Evolutionary conservation across 2,888 invertebrate species (phyloP).

Genomic region (Argynnis bischoffii): DNA sequence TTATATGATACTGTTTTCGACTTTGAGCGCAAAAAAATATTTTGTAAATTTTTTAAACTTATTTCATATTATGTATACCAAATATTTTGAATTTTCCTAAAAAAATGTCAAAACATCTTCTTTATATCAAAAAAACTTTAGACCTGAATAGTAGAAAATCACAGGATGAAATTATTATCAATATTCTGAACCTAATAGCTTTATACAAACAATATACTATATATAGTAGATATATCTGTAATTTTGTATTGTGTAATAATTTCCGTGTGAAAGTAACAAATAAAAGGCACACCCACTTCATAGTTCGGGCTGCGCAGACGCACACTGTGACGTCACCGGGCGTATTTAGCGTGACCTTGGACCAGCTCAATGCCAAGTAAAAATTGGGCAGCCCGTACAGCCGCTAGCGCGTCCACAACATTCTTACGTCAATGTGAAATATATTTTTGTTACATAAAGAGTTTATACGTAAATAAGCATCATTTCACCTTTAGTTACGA

Average conservation of each 20-base stretch:
- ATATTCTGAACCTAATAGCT: too few species aligned
- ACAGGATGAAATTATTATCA: too few species aligned
- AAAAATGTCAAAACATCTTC: too few species aligned
- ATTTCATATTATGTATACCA: too few species aligned
- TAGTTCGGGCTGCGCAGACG: slow-evolving; percentile 44
- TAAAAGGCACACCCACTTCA: slow-evolving; percentile 55
- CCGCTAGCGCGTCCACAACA: slow-evolving; percentile 48
- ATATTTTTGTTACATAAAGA: slow-evolving; percentile 29
- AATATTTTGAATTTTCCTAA: too few species aligned
- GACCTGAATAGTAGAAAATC: too few species aligned
- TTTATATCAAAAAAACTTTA: too few species aligned
- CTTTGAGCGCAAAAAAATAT: too few species aligned
- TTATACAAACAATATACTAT: background rate
- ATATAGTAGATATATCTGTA: background rate
- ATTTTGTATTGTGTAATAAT: slow-evolving; percentile 22
- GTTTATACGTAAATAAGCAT: slow-evolving; percentile 14
- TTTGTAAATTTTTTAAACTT: too few species aligned
- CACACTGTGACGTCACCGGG: slow-evolving; percentile 64
- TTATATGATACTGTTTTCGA: too few species aligned
- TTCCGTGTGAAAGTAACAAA: slow-evolving; percentile 42
- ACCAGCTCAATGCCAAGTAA: slow-evolving; percentile 72
- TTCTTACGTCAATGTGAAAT: slow-evolving; percentile 50
- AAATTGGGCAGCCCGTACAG: slow-evolving; percentile 54
- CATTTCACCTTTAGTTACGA: too few species aligned
- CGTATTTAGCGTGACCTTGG: slow-evolving; percentile 71